Evolutionary conservation across 2,888 invertebrate genomes (phyloP), one percentile per base, ranked within the genome.

Genomic region (Microplitis deprimator): DNA sequence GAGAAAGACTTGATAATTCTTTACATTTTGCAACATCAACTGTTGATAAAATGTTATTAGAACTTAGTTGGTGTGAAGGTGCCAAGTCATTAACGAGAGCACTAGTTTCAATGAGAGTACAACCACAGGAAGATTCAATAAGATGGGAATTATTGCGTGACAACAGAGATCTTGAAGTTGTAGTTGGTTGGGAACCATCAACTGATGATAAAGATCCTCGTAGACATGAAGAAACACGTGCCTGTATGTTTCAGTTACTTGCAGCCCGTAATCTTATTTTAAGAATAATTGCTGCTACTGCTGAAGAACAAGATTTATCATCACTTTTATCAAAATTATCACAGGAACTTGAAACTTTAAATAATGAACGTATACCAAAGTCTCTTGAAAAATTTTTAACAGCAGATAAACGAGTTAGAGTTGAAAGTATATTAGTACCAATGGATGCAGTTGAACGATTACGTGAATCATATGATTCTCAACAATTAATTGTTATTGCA

Each of bases 1-100:
- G 95, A 83, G 94, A 94, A 83, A 92, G 95, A 70, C 91, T 98
- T 79, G 94, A 94, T 83, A 94, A 95, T 84, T 98, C 98, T 81
- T 91, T 95, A 76, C 96, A 97, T 90, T 94, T 94, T 87, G 93
- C 92, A 79, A 92, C 91, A 81, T 92, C 92, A 79, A 93, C 92
- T 73, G 92, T 92, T 74, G 97, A 93, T 90, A 92, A 93, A 81
- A 93, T 94, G 86, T 90, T 96, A 69, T 90, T 95, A 80, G 94
- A 95, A 88, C 91, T 96, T 50, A 87, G 87, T 72, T 86, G 85
- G 85, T 85, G 86, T 73, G 87, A 88, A 64, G 85, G 84, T 80
- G 81, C 83, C 1, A 78, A 82, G 16, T 79, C 84, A 10, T 78
- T 89, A 5, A 82, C 85, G 10, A 82, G 84, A 68, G 84, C 86